phyloP scores from a whole-genome alignment of 2,888 invertebrate species.

The Tethea ocularis region DNA sequence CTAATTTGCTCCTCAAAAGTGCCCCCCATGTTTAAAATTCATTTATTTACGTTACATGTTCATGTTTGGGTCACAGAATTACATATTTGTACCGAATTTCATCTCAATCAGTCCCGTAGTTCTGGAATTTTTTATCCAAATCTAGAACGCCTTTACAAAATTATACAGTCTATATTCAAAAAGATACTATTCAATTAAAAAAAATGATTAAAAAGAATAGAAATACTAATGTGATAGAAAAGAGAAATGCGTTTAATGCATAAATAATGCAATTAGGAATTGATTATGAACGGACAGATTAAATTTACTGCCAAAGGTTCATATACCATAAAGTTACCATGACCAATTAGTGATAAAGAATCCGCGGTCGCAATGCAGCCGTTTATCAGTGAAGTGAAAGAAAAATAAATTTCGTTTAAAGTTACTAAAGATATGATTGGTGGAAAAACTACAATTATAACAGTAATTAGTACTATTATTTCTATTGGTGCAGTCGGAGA shows the following conservation, averaged over 20 bases:
- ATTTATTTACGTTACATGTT: too few species aligned
- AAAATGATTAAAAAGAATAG: not conserved
- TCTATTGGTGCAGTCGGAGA: conserved; percentile 51
- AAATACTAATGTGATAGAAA: not conserved
- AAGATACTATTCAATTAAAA: not conserved
- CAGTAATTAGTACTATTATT: conserved; percentile 4
- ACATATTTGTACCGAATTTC: too few species aligned
- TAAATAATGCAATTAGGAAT: conserved; percentile 17
- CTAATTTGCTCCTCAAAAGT: too few species aligned
- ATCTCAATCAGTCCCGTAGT: too few species aligned
- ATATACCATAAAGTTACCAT: conserved; percentile 41
- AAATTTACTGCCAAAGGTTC: conserved; percentile 41
- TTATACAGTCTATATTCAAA: not conserved
- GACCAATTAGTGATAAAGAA: conserved; percentile 54
- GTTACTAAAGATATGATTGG: conserved; percentile 9
- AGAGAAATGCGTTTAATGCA: not conserved
- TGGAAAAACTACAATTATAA: not conserved
- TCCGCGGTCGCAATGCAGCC: conserved; percentile 29
- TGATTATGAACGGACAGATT: conserved; percentile 50
- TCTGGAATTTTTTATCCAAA: too few species aligned
- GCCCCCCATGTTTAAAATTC: too few species aligned
- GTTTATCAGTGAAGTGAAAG: conserved; percentile 13
- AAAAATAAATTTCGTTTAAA: conserved; percentile 9
- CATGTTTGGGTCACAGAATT: too few species aligned
- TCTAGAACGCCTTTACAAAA: too few species aligned